Evolutionary conservation across 2,888 invertebrate species (phyloP), one percentile per base, ranked within the genome.

Genomic region (Andrena praecox): DNA sequence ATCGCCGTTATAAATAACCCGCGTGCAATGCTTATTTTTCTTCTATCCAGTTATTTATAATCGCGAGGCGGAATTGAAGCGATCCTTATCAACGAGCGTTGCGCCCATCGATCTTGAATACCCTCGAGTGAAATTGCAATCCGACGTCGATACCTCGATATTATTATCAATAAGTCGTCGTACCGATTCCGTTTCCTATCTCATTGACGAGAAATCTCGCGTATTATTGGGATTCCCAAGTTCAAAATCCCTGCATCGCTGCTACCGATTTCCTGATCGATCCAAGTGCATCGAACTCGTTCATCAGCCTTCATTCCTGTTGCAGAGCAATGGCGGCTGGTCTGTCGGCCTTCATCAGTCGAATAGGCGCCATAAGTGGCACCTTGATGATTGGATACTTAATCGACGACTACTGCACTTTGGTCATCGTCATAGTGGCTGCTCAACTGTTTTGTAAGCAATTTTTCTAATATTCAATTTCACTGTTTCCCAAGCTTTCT

Each of bases 311-410:
- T 2, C 2, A 33, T 50, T 35, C 27, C 2, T 63, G 70, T 82
- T 27, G 56, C 71, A 90, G 90, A 63, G 89, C 90, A 31, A 88
- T 87, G 78, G 90, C 89, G 7, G 85, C 90, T 1, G 89, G 89
- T 60, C 78, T 91, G 33, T 79, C 90, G 7, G 95, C 97, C 84
- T 97, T 97, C 27, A 96, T 96, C 91, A 97, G 97, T 75, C 95
- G 97, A 94, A 95, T 96, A 86, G 97, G 97, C 66, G 97, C 97
- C 85, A 95, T 97, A 75, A 93, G 96, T 67, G 97, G 97, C 80
- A 97, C 97, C 94, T 94, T 97, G 87, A 94, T 97, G 77, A 97
- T 97, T 92, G 97, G 97, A 77, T 96, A 96, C 94, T 95, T 97
- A 87, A 97, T 97, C 89, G 97, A 97, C 94, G 95, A 97, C 90